phyloP scores from a whole-genome alignment of 2,888 invertebrate genomes.

The Notodonta dromedarius region DNA sequence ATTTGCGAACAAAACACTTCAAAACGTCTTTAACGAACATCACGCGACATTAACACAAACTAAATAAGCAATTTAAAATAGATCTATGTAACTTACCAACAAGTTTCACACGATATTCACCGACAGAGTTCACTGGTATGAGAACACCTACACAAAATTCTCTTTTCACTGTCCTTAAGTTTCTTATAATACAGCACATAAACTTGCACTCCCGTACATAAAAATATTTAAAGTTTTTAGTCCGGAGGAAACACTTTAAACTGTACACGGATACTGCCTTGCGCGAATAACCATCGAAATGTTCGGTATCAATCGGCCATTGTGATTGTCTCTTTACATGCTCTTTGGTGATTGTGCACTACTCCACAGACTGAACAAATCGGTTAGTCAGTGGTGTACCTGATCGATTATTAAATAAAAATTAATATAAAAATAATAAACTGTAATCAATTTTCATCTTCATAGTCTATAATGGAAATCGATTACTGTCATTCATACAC shows the following conservation, averaged over 20 bases:
- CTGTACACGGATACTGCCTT: conserved; percentile 39
- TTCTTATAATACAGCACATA: conserved; percentile 41
- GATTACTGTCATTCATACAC: no score
- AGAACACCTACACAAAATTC: conserved; percentile 58
- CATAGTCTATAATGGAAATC: no score
- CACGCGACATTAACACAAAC: conserved; percentile 10
- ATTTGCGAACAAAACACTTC: conserved; percentile 1
- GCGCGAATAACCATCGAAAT: conserved; percentile 45
- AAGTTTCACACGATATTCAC: conserved; percentile 59
- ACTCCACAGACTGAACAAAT: conserved; percentile 30
- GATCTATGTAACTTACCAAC: conserved; percentile 63
- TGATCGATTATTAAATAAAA: no score
- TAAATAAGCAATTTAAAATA: conserved; percentile 16
- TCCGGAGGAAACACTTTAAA: conserved; percentile 39
- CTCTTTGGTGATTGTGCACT: conserved; percentile 16
- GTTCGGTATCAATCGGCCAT: conserved; percentile 52
- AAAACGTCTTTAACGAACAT: conserved; percentile 5
- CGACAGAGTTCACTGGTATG: conserved; percentile 43
- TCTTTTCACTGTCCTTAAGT: conserved; percentile 47
- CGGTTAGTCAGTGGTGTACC: neutral
- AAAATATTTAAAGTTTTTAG: conserved; percentile 36
- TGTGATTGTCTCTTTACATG: conserved; percentile 30
- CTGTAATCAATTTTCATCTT: no score
- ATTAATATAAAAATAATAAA: no score
- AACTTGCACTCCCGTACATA: conserved; percentile 43